Conservation (phyloP, 1,140 invertebrate genomes). For the Bombus soroeensis region DNA sequence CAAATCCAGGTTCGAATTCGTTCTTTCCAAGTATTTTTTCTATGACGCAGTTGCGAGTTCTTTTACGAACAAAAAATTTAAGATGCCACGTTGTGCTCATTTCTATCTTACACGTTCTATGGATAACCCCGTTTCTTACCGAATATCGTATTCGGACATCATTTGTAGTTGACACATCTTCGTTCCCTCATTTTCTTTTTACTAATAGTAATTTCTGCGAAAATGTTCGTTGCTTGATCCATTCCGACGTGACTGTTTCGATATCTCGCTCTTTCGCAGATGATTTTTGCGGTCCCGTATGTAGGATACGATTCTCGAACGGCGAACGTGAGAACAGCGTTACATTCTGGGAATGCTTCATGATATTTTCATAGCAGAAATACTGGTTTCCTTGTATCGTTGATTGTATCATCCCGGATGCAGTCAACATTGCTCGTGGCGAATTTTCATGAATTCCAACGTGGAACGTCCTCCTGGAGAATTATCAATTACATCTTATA, state of each 20-base stretch:
- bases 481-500: background rate
- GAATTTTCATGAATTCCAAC: conserved; percentile 12
- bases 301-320: background rate
- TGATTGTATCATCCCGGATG: conserved; percentile 29
- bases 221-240: background rate
- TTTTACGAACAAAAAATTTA: background rate
- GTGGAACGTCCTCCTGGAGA: background rate
- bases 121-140: conserved; percentile 27
- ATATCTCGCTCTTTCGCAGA: background rate
- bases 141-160: background rate
- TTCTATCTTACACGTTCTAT: background rate
- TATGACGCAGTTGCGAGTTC: too few relatives aligned
- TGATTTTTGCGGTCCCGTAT: background rate
- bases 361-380: conserved; percentile 13
- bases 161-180: background rate
- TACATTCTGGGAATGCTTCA: background rate
- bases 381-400: background rate
- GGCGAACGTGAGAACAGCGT: background rate
- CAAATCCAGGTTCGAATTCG: conserved; percentile 90
- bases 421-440: background rate
- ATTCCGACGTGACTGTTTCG: background rate
- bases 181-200: background rate
- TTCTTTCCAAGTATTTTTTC: background rate
- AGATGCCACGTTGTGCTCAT: conserved; percentile 34
- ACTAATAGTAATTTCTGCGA: background rate